phyloP scores from a whole-genome alignment of 2,888 invertebrate species.

The Micoletzkya japonica region DNA sequence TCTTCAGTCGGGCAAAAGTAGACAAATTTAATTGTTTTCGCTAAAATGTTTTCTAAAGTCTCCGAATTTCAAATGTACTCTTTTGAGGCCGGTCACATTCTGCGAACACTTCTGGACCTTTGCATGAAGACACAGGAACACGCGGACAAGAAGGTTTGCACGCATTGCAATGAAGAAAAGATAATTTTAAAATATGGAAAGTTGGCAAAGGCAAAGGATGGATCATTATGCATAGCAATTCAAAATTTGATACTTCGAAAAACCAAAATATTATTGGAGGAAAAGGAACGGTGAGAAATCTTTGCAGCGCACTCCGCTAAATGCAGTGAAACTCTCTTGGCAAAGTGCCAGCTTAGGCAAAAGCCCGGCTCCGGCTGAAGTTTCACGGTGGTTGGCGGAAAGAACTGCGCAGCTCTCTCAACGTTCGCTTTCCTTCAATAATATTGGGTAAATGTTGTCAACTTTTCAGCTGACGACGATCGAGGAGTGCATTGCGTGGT shows the following conservation, averaged over 20 bases:
- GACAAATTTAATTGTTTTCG: no score
- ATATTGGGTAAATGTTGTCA: background rate
- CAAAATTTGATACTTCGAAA: background rate
- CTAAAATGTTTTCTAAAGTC: background rate
- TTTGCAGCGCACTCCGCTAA: no score
- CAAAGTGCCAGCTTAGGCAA: no score
- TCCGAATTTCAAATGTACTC: background rate
- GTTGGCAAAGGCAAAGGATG: no score
- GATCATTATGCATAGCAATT: background rate
- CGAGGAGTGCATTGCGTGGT: constrained; percentile 20
- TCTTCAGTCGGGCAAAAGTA: constrained; percentile 16
- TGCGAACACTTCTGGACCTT: constrained; percentile 13
- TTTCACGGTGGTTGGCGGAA: no score
- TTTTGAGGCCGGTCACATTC: constrained; percentile 17
- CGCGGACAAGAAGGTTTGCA: constrained; percentile 22
- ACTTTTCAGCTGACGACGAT: background rate
- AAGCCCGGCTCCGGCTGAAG: no score
- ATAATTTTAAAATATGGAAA: no score
- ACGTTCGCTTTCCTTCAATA: constrained; percentile 3
- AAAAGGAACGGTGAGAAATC: no score
- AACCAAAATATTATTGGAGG: no score
- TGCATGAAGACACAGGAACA: constrained; percentile 24
- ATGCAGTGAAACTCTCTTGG: no score
- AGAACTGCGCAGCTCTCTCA: no score
- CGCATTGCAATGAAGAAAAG: no score